Evolutionary conservation across 2,113 vertebrate species (phyloP).

Genomic region (Hipposideros armiger): DNA sequence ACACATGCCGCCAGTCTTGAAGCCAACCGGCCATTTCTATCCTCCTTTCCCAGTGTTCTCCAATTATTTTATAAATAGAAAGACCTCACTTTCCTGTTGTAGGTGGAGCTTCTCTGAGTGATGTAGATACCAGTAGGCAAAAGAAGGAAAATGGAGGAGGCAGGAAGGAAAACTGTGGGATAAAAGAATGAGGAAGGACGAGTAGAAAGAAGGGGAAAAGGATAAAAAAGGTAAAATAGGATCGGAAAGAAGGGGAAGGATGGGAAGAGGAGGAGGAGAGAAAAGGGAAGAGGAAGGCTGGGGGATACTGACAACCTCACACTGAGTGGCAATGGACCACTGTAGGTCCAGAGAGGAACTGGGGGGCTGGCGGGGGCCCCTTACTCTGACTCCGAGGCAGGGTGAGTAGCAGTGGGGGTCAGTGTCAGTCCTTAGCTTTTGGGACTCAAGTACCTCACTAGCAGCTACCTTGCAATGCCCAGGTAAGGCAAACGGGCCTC

Average conservation of each 20-base stretch:
- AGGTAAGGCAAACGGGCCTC: slow-evolving; percentile 43
- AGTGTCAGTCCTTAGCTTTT: neutral
- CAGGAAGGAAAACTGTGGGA: neutral
- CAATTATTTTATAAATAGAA: slow-evolving; percentile 13
- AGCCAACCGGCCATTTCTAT: neutral
- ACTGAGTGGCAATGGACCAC: neutral
- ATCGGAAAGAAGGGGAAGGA: neutral
- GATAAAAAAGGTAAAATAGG: neutral
- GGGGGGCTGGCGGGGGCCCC: neutral
- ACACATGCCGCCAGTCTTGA: neutral
- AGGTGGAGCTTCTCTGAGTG: neutral
- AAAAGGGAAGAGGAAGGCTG: slow-evolving; percentile 7
- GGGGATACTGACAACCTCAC: neutral
- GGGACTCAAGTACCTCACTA: neutral
- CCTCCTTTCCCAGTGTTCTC: neutral
- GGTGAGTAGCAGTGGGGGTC: neutral
- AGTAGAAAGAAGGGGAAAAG: neutral
- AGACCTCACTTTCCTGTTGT: neutral
- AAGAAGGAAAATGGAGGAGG: neutral
- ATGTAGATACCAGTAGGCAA: neutral
- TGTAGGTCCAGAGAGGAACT: neutral
- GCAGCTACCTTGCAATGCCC: neutral
- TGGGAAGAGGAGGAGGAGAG: neutral
- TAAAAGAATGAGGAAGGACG: neutral
- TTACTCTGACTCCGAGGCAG: neutral